phyloP scores from a whole-genome alignment of 2,797 vertebrate species.

The Enteromius mattozi region DNA sequence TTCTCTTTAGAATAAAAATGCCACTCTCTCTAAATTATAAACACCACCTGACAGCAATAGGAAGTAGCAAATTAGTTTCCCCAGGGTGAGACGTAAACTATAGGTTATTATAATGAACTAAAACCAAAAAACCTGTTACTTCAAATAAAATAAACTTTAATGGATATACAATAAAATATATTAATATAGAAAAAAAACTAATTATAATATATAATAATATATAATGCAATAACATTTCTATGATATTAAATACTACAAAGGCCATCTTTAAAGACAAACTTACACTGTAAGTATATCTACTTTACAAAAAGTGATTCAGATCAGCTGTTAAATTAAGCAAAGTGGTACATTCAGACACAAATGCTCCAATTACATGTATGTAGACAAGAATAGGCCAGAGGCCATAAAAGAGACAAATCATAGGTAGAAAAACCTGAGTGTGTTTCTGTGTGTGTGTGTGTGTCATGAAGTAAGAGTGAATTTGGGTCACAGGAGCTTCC shows the following conservation, averaged over 20 bases:
- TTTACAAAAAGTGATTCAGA: background rate
- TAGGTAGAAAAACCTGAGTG: background rate
- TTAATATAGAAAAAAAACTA: background rate
- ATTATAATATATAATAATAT: background rate
- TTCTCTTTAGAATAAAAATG: background rate
- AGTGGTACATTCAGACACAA: slow-evolving; percentile 10
- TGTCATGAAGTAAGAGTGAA: background rate
- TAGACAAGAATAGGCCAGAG: background rate
- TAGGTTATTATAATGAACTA: background rate
- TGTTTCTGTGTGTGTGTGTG: background rate
- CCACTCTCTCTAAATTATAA: background rate
- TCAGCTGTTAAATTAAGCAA: background rate
- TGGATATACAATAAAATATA: background rate
- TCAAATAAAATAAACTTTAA: no score
- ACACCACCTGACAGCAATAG: background rate
- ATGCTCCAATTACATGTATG: background rate
- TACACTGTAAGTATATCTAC: background rate
- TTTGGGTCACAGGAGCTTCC: slow-evolving; percentile 55
- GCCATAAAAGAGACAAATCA: background rate
- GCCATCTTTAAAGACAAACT: background rate
- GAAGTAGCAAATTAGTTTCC: background rate
- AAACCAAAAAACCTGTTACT: no score
- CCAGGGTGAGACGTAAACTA: background rate
- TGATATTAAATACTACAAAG: background rate
- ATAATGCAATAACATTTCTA: background rate